Evolutionary conservation across 2,113 vertebrate species (phyloP).

Genomic region (Gadus macrocephalus): DNA sequence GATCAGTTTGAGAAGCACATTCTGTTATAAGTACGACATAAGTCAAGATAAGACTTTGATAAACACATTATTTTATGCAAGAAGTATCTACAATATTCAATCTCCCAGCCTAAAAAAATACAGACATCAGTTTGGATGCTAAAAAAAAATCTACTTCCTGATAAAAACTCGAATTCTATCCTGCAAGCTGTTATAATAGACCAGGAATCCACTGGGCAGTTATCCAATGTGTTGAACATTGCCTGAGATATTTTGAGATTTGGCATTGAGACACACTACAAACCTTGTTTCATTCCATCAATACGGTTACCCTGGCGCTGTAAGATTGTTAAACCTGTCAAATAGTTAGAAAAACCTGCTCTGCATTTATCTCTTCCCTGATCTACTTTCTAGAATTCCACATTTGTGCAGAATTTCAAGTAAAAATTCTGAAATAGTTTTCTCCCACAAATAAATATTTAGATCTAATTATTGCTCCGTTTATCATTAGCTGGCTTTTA

Average conservation of each 20-base stretch:
- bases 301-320: constrained; percentile 12
- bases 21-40: constrained; percentile 22
- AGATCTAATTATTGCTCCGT: constrained; percentile 43
- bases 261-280: constrained; percentile 44
- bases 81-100: constrained; percentile 35
- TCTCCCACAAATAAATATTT: constrained; percentile 58
- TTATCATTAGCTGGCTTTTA: constrained; percentile 37
- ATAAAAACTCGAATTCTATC: constrained; percentile 34
- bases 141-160: constrained; percentile 34
- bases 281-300: constrained; percentile 17
- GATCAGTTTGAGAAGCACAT: constrained; percentile 33
- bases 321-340: constrained; percentile 27
- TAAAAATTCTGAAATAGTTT: constrained; percentile 31
- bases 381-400: constrained; percentile 44
- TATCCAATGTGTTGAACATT: constrained; percentile 42
- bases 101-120: constrained; percentile 38
- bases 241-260: constrained; percentile 64
- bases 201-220: constrained; percentile 36
- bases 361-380: constrained; percentile 57
- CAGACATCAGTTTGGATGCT: constrained; percentile 34
- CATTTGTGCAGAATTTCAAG: constrained; percentile 46
- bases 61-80: constrained; percentile 38
- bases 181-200: constrained; percentile 32
- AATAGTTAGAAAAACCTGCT: constrained; percentile 31
- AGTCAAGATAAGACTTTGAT: constrained; percentile 25